Evolutionary conservation across 1,140 invertebrate species (phyloP), one percentile per base, ranked within the genome.

Genomic region (Uloborus diversus): DNA sequence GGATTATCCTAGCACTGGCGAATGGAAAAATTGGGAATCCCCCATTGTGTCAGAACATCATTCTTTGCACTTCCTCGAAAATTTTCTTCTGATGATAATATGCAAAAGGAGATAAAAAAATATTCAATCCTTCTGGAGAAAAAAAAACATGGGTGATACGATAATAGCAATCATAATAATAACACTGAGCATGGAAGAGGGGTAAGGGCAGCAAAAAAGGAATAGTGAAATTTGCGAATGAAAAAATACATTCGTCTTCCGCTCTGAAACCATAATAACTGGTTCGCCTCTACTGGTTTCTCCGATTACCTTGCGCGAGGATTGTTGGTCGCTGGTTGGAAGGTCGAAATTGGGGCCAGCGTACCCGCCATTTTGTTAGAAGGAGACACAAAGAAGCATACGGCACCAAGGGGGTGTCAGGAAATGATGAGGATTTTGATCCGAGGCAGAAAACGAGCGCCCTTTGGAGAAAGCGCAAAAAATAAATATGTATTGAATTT

Each of bases 381-480:
- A 51, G 42, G 27, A 28, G 23, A 27, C 14, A 3, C 20, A 30
- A n/a, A 62, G 28, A 64, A 68, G 47, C n/a, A 28, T 23, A 47
- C n/a, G 65, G 42, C n/a, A n/a, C 25, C 11, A 28, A 25, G 11
- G 17, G 37, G 2, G 17, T 28, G 25, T 68, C 65, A 68, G 65
- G 65, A 68, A 68, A 51, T 51, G 65, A 65, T 47, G 20, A 65
- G 62, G 62, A 47, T 65, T 65, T 65, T 65, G 62, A 65, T 65
- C 62, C 62, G 33, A 47, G n/a, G n/a, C n/a, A n/a, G n/a, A n/a
- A n/a, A n/a, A n/a, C n/a, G n/a, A n/a, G n/a, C n/a, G n/a, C n/a
- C n/a, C n/a, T n/a, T n/a, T n/a, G n/a, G n/a, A n/a, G n/a, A n/a
- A n/a, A n/a, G n/a, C n/a, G n/a, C n/a, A n/a, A n/a, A n/a, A n/a